Base-by-base conservation (phyloP, 2,113 vertebrate species). In the Speoplatyrhinus poulsoni region DNA sequence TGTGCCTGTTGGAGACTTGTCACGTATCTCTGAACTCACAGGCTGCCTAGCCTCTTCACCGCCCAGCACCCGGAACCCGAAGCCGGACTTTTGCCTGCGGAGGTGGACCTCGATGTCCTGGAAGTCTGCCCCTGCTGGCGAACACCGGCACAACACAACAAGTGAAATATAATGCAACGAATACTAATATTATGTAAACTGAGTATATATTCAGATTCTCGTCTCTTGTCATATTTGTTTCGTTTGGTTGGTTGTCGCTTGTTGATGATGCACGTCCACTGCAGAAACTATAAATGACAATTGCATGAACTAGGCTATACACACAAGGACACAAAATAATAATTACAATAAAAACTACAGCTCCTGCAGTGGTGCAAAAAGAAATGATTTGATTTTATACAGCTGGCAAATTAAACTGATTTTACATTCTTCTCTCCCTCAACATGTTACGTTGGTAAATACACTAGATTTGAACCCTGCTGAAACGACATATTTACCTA, bases 11-110 rank as follows among this genome's bases (percentile, higher is more conserved):
- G 91, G 86, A 91, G 88, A 91, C 92, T 93, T 94, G 89, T 94
- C 90, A 87, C 88, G 85, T 59, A 90, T 79, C 81, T 92, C 90
- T 83, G 83, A 90, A 98, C 98, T 99, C 90, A 98, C 97, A 88
- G 97, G 96, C 88, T 98, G 97, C 79, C 96, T 97, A 36, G 96
- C 96, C 88, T 99, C 97, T 77, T 99, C 97, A 87, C 98, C 98
- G 69, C 98, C 98, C 61, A 99, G 92, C 82, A 99, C 97, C 81
- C 98, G 94, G 92, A 99, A 99, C 60, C 98, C 98, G 78, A 99
- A 99, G 48, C 98, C 98, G 60, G 96, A 98, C 85, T 98, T 97
- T 93, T 99, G 97, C 72, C 97, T 92, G 69, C 95, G 95, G 89
- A 99, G 94, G 78, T 96, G 94, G 84, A 99, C 96, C 91, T 98